Percentiles rank a stretch among this genome's conserved stretches.
Evolutionary conservation across 1,140 invertebrate genomes (phyloP).

Genomic region (Aculops lycopersici): DNA sequence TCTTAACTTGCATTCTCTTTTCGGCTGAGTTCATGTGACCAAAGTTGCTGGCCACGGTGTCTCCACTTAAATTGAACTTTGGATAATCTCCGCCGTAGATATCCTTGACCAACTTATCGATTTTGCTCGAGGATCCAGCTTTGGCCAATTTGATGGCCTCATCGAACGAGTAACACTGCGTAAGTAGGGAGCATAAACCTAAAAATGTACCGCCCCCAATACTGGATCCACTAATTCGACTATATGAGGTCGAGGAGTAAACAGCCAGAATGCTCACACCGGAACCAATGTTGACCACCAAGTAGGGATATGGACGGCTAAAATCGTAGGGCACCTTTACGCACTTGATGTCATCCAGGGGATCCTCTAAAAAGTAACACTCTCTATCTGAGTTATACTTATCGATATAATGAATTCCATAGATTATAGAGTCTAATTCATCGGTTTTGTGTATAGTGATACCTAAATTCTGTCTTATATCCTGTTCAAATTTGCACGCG

Average conservation of each 20-base stretch:
- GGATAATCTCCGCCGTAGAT: constrained; percentile 92
- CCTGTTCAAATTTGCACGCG: constrained; percentile 82
- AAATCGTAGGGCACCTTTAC: constrained; percentile 46
- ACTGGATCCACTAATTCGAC: constrained; percentile 77
- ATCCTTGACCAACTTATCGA: constrained; percentile 80
- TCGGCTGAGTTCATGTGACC: constrained; percentile 79
- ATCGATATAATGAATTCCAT: constrained; percentile 77
- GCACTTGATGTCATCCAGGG: constrained; percentile 31
- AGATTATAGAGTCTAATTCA: constrained; percentile 73
- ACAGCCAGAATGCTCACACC: constrained; percentile 84
- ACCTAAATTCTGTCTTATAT: constrained; percentile 65
- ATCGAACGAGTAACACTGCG: constrained; percentile 80
- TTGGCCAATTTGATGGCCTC: constrained; percentile 81
- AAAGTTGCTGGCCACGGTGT: constrained; percentile 77
- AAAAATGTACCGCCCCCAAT: constrained; percentile 89
- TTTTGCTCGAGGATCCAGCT: constrained; percentile 59
- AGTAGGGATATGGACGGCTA: constrained; percentile 71
- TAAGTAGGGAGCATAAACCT: constrained; percentile 72
- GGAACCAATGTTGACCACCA: constrained; percentile 87
- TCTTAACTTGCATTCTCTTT: constrained; percentile 35
- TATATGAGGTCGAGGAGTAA: constrained; percentile 55
- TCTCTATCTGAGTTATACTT: constrained; percentile 40
- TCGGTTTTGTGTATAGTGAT: constrained; percentile 79
- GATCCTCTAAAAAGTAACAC: constrained; percentile 69
- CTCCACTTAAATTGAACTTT: constrained; percentile 55